Base-by-base conservation (phyloP, 2,888 invertebrate species). In the Rhyacophila evoluta region DNA sequence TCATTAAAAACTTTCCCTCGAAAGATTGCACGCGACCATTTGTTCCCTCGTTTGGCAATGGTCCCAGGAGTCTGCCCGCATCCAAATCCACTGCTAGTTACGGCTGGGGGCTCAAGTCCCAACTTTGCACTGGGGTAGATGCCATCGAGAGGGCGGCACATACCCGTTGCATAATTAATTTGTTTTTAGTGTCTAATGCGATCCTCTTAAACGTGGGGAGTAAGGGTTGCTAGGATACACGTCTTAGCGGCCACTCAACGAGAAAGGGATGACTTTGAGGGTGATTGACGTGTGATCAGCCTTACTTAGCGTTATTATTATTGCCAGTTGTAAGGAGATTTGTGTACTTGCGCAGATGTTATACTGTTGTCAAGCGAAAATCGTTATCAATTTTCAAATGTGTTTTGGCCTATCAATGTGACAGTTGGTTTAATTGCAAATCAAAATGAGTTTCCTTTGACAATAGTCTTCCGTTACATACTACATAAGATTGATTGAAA, bases 171-270 rank as follows among this genome's bases (percentile, higher is more conserved):
- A 82, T 82, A 82, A 82, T 82, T 82, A 82, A 82, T 82, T 80
- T 82, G 80, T 82, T 82, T 82, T 82, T 80, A 82, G 82, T 81
- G 80, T 75, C 74, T 81, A 76, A 76, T 81, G 79, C 80, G 69
- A 75, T 70, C 77, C 79, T 73, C 79, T 76, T 77, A 74, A 79
- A 78, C 37, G 77, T 75, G 72, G 12, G n/a, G 33, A 28, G 70
- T 37, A 67, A 73, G 74, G 75, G 79, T 79, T 79, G 79, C 79
- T 41, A 75, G 79, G 79, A 72, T 67, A 79, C 79, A 29, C 41
- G 28, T 38, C 37, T 72, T 25, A 37, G 33, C 33, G 72, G 72
- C 33, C 37, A 37, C 72, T 55, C 55, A 25, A 74, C 72, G 37
- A 39, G 69, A 67, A 29, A 36, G 76, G 76, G 76, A 76, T 67